Evolutionary conservation across 2,888 invertebrate genomes (phyloP), one percentile per base, ranked within the genome.

Genomic region (Dione juno): DNA sequence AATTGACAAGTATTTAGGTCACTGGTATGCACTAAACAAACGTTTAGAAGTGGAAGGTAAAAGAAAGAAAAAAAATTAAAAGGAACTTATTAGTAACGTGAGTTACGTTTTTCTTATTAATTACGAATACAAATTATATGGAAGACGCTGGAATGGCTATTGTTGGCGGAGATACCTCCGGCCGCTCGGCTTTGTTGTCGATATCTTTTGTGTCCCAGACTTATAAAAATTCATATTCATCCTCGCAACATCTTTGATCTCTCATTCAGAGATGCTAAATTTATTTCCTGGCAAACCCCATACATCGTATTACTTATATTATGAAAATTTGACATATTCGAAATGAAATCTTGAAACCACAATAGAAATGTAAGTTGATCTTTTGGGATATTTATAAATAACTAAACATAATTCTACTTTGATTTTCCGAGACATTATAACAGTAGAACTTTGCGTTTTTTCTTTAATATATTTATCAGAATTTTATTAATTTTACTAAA

Each of bases 1-100:
- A 84, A 86, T 86, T 84, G 81, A 58, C 64, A 79, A 78, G 77
- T 82, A 88, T 88, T 86, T 86, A 75, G 86, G 85, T 85, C 88
- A 84, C 52, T 66, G 6, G 9, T 53, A 37, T 48, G 37, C n/a
- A 45, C 10, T 45, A 45, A 43, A 61, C 28, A 61, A 16, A 45
- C 10, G 7, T 35, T 28, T 35, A 45, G 28, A 61, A 28, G 28
- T 14, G 11, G 19, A 59, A 43, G 8, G 14, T 0, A 5, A 43
- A 21, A 14, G 14, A 21, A 59, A 21, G n/a, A 10, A 43, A 14
- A 43, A 5, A 13, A 9, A 3, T 59, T 59, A 2, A 61, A 28
- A 61, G n/a, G 35, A 45, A 28, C 0, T 52, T 50, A 40, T 50
- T 64, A 37, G 13, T 40, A 50, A 50, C 16, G n/a, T n/a, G n/a